Evolutionary conservation across 2,113 vertebrate species (phyloP).

Genomic region (Blennius ocellaris): DNA sequence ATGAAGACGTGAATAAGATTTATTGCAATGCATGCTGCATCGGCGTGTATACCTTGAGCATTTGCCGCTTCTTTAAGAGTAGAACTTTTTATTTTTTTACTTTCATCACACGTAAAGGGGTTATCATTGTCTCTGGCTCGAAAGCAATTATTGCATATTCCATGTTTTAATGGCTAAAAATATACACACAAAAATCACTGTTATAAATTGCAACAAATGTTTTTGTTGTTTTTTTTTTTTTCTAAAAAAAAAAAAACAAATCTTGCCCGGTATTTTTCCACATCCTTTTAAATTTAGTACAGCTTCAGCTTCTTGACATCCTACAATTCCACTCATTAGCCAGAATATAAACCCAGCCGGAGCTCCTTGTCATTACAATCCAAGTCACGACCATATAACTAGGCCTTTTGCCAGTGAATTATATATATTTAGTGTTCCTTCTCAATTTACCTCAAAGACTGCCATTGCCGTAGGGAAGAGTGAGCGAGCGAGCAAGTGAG

Average conservation of each 20-base stretch:
- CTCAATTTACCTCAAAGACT: slow-evolving; percentile 68
- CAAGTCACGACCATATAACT: slow-evolving; percentile 69
- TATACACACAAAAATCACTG: no score
- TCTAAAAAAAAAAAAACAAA: not conserved
- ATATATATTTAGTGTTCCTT: slow-evolving; percentile 27
- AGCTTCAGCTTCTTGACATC: slow-evolving; percentile 53
- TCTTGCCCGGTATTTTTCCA: not conserved
- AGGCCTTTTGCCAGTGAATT: slow-evolving; percentile 62
- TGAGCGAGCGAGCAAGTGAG: slow-evolving; percentile 42
- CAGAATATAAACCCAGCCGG: slow-evolving; percentile 43
- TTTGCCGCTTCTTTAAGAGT: no score
- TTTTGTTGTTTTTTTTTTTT: no score
- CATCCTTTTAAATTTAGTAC: slow-evolving; percentile 32
- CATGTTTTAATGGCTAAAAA: no score
- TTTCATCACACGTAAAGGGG: no score
- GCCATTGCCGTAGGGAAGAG: slow-evolving; percentile 57
- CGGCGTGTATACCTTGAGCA: no score
- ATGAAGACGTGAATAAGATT: no score
- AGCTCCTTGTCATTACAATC: slow-evolving; percentile 55
- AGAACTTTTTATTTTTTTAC: no score
- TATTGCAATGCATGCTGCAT: no score
- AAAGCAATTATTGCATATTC: no score
- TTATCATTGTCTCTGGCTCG: no score
- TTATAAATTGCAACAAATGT: no score
- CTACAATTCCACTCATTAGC: slow-evolving; percentile 58